Base-by-base conservation (phyloP, 2,888 invertebrate species). In the Cataglyphis albicans region DNA sequence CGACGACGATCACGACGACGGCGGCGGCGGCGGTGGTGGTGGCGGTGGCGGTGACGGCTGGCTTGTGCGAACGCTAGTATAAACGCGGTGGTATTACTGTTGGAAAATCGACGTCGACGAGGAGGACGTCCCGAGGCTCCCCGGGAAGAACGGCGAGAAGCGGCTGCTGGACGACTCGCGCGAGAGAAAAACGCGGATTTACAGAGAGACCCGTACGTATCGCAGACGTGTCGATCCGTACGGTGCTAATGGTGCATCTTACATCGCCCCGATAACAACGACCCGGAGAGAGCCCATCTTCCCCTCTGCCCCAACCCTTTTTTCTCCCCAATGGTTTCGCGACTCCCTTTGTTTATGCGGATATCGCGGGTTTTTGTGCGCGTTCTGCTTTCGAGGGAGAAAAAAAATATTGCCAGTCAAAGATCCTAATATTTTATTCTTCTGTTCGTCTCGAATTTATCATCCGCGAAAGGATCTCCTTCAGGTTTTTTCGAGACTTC, bases 121-220 rank as follows among this genome's bases (percentile, higher is more conserved):
- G 29, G 29, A 12, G 38, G 21, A 15, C n/a, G 63, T 57, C 61
- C 81, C 75, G 84, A 83, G 89, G 74, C 72, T 88, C 90, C 87
- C 86, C 32, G 32, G 78, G 83, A 82, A 83, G 83, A 84, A 82
- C 86, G 73, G 65, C 68, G 81, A 81, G 82, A 86, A 75, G 84
- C 81, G 88, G 76, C 86, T 85, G 89, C 85, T 86, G 84, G 87
- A 82, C 82, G 21, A 70, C 29, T 38, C 57, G 67, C 21, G 21
- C 48, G 59, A 35, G 65, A 25, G 85, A 25, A 32, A 32, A 86
- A 85, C 89, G 89, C 88, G 88, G 84, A 90, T 89, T 90, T 86
- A 84, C 86, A 61, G 75, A 85, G 41, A 44, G 21, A 38, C 9
- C 83, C 86, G 90, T 91, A 91, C 84, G 90, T 91, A 90, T 88